These are phyloP conservation scores for Keiferia lycopersicella DNA, from an alignment of 2,888 invertebrate species.

Conservation along the genomic window DNA sequence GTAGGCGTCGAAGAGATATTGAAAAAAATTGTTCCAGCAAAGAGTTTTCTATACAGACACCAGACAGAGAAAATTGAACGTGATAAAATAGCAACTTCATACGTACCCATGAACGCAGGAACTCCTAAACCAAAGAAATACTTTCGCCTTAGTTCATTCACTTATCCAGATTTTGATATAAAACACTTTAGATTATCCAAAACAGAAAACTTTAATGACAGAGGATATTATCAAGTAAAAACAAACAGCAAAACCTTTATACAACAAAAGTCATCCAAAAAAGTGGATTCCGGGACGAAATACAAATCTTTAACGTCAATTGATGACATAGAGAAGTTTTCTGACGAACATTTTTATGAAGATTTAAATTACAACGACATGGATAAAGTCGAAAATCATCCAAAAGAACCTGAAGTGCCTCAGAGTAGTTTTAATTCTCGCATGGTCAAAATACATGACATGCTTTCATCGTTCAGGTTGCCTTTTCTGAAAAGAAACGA, in stretches of 20 bases:
- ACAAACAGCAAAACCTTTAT: constrained; percentile 53
- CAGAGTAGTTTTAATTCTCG: constrained; percentile 52
- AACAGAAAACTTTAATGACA: constrained; percentile 57
- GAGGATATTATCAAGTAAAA: constrained; percentile 71
- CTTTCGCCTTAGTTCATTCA: constrained; percentile 68
- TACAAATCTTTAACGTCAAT: constrained; percentile 60
- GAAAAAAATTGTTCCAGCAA: constrained; percentile 65
- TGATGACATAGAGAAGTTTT: constrained; percentile 52
- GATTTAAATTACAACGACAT: constrained; percentile 68
- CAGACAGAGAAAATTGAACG: constrained; percentile 45
- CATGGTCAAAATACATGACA: constrained; percentile 66
- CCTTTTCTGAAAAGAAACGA: constrained; percentile 64
- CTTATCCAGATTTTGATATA: constrained; percentile 67
- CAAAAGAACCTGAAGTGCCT: constrained; percentile 12
- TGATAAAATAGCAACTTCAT: constrained; percentile 58
- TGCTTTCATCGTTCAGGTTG: constrained; percentile 67
- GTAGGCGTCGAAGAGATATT: constrained; percentile 65
- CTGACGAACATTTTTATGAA: constrained; percentile 74
- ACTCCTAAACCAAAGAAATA: constrained; percentile 53
- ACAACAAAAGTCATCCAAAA: constrained; percentile 53
- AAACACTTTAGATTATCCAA: constrained; percentile 55
- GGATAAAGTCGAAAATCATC: constrained; percentile 40
- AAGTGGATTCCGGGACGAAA: constrained; percentile 56
- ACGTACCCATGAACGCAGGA: constrained; percentile 69
- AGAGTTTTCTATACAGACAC: constrained; percentile 73